phyloP scores from a whole-genome alignment of 2,113 vertebrate genomes.

The Pterocles burchelli region DNA sequence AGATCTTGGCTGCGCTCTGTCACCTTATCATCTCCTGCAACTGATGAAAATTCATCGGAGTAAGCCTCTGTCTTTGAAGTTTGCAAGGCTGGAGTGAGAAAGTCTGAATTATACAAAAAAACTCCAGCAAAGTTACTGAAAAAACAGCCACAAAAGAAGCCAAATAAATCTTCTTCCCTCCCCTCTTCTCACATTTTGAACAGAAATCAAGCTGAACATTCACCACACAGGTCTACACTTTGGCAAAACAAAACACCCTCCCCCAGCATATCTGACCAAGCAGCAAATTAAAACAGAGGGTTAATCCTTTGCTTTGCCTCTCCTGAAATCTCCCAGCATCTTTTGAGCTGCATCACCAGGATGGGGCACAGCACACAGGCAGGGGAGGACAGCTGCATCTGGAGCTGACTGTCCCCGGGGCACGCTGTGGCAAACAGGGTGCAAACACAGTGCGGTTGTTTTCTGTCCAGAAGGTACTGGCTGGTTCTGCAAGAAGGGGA shows the following conservation, averaged over 20 bases:
- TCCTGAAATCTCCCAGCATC: neutral
- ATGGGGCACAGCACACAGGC: neutral
- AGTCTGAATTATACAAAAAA: conserved; percentile 1
- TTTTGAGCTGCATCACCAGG: neutral
- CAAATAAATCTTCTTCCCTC: neutral
- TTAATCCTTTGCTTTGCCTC: neutral
- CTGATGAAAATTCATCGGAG: neutral
- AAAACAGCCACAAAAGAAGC: neutral
- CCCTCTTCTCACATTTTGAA: neutral
- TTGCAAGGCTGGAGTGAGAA: neutral
- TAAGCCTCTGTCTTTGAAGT: conserved; percentile 23
- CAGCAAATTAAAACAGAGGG: neutral
- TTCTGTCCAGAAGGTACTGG: neutral
- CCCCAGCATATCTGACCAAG: neutral
- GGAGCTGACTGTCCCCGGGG: neutral
- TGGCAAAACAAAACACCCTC: neutral
- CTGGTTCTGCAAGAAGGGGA: neutral
- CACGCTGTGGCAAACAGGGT: rapidly evolving
- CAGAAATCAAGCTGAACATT: neutral
- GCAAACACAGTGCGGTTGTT: rapidly evolving
- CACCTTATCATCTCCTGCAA: neutral
- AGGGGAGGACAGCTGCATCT: neutral
- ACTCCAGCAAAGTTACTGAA: neutral
- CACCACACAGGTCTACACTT: neutral
- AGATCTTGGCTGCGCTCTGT: neutral